Evolutionary conservation across 2,113 vertebrate species (phyloP).

Genomic region (Pseudolaguvia tuberculata): DNA sequence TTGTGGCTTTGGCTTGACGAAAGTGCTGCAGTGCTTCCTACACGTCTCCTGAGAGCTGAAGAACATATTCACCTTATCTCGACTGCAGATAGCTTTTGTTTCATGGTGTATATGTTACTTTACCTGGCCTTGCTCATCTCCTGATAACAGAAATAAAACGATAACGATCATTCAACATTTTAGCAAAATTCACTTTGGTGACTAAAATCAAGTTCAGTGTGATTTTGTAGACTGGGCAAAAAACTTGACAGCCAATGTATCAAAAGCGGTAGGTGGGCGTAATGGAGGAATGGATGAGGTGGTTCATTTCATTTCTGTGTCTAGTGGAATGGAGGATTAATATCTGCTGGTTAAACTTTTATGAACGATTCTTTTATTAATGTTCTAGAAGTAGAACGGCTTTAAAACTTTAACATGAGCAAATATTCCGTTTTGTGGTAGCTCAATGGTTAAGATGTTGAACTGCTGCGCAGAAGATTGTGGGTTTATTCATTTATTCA

Average conservation of each 20-base stretch:
- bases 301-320: neutral
- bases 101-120: neutral
- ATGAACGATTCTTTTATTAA: neutral
- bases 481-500: no score
- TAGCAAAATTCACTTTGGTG: neutral
- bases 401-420: neutral
- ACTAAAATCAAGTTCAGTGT: slow-evolving; percentile 2
- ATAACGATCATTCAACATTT: neutral
- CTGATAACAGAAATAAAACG: neutral
- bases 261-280: neutral
- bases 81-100: slow-evolving; percentile 11
- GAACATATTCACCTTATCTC: slow-evolving; percentile 13
- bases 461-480: no score
- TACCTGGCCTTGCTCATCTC: neutral
- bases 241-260: slow-evolving; percentile 14
- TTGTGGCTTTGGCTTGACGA: slow-evolving; percentile 25
- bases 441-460: no score
- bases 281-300: neutral
- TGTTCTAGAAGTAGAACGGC: neutral
- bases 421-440: neutral
- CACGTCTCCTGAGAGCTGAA: slow-evolving; percentile 18
- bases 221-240: neutral
- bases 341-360: neutral
- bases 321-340: neutral
- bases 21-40: slow-evolving; percentile 29